Evolutionary conservation across 1,140 invertebrate species (phyloP).

Genomic region (Meteorus sp.): DNA sequence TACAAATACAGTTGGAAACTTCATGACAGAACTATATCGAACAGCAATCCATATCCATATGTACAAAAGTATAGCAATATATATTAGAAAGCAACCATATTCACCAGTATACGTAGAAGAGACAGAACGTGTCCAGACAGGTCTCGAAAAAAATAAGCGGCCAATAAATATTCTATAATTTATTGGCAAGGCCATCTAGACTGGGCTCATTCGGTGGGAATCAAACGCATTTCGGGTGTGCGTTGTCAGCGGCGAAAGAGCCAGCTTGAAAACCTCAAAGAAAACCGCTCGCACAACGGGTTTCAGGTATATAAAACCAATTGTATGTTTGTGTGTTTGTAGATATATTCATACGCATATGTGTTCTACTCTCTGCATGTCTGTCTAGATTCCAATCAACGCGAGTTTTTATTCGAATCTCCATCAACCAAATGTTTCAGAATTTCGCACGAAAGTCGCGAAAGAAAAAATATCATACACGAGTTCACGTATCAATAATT

Average conservation of each 20-base stretch:
- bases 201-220: constrained; percentile 40
- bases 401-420: constrained; percentile 36
- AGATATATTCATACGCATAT: too few relatives aligned
- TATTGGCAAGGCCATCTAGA: constrained; percentile 37
- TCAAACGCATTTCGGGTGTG: constrained; percentile 48
- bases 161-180: constrained; percentile 49
- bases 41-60: too few relatives aligned
- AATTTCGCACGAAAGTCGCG: too few relatives aligned
- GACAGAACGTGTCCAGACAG: background rate
- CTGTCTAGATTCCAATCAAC: constrained; percentile 49
- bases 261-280: constrained; percentile 40
- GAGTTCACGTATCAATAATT: background rate
- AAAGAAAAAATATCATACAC: constrained; percentile 5
- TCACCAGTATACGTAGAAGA: too few relatives aligned
- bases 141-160: constrained; percentile 34
- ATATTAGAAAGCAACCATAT: too few relatives aligned
- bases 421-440: constrained; percentile 25
- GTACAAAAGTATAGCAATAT: too few relatives aligned
- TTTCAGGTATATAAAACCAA: constrained; percentile 43
- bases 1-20: too few relatives aligned
- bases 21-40: too few relatives aligned
- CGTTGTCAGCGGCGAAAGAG: constrained; percentile 36
- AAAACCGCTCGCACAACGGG: constrained; percentile 37
- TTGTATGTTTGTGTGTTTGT: too few relatives aligned
- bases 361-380: constrained; percentile 23